Base-by-base conservation (phyloP, 1,140 invertebrate genomes). In the Pseudoatta argentina region DNA sequence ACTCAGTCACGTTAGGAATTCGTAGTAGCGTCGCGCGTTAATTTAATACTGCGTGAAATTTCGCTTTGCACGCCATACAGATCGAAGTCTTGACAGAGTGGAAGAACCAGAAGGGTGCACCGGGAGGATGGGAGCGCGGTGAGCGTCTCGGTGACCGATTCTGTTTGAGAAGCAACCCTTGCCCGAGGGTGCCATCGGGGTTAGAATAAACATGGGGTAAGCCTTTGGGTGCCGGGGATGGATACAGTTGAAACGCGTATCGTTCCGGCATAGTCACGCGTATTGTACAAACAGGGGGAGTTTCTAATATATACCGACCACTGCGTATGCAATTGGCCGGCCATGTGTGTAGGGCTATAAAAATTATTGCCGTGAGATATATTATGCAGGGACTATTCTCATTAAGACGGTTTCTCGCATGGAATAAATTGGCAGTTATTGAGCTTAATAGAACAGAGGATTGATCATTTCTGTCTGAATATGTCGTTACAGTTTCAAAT, bases 91-190 rank as follows among this genome's bases (percentile, higher is more conserved):
- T 81, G 67, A 57, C 82, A 86, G 76, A 88, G 87, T 86, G 75
- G 86, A 79, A 79, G 66, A 66, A 79, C 71, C 39, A 21, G 88
- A 88, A 89, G 88, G 83, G 88, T 81, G 75, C 59, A 27, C 18
- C 18, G 67, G 82, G 63, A 91, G 91, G 90, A 88, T 87, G 90
- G 66, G 78, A 81, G 55, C 30, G 86, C 83, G 87, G 87, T 85
- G 88, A 91, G 89, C 89, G 91, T 93, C 93, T 93, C 90, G 89
- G 91, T 93, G 93, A 93, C 92, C 93, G 94, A 94, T 93, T 94
- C 92, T 94, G 93, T 94, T 94, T 94, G 92, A 93, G 92, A 76
- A 91, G 91, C 92, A 92, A 94, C 94, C 94, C 93, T 94, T 94
- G 93, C 92, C 92, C 82, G 88, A 86, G 92, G 93, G 90, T 90